Conservation (phyloP, 2,797 vertebrate genomes). For the Graptemys geographica region DNA sequence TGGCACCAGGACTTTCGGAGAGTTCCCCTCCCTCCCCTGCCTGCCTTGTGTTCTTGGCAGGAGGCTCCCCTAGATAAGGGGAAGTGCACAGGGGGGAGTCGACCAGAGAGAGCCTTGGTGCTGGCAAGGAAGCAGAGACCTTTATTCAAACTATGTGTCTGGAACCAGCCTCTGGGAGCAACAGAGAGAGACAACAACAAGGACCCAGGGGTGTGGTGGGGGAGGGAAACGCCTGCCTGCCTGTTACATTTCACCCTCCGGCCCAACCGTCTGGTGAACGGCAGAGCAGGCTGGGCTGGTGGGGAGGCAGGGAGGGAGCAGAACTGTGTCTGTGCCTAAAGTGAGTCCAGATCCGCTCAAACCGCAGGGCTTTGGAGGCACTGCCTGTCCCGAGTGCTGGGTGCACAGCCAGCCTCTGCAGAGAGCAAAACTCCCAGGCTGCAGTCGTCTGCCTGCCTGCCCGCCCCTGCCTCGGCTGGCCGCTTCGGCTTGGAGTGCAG, state of each 20-base stretch:
- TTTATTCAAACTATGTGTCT: slow-evolving; percentile 29
- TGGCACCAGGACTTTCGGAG: neutral
- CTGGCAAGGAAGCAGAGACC: neutral
- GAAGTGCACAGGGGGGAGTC: slow-evolving; percentile 49
- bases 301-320: neutral
- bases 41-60: slow-evolving; percentile 48
- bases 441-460: neutral
- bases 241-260: neutral
- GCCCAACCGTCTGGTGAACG: slow-evolving; percentile 51
- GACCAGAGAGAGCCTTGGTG: slow-evolving; percentile 65
- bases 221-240: neutral
- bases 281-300: neutral
- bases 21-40: neutral
- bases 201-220: neutral
- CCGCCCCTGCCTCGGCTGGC: neutral
- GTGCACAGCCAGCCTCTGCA: neutral
- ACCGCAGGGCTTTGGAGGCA: neutral
- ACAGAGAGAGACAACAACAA: neutral
- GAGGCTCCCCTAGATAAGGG: slow-evolving; percentile 49
- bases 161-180: slow-evolving; percentile 48
- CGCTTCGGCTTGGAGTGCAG: neutral
- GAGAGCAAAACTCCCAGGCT: neutral
- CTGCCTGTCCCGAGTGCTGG: neutral
- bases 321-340: neutral
- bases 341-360: neutral